These are phyloP conservation scores for Labrus mixtus DNA, from an alignment of 2,113 vertebrate genomes.

Conservation along the genomic window DNA sequence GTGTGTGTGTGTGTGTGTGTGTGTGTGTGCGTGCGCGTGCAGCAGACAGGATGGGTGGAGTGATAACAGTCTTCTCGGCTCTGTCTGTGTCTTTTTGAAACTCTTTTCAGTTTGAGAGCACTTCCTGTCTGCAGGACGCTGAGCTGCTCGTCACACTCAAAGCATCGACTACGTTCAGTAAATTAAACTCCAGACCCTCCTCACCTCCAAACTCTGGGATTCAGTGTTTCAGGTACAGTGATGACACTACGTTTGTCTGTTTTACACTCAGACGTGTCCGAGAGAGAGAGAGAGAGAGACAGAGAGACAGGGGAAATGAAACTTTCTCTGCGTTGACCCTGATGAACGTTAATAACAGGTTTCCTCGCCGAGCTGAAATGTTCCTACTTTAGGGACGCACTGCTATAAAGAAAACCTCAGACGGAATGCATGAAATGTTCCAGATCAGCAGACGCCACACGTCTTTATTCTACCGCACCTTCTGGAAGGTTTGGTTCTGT, in stretches of 20 bases:
- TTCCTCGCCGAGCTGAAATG: not conserved
- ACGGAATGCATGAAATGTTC: conserved; percentile 2
- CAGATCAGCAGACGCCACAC: not conserved
- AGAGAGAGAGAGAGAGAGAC: not conserved
- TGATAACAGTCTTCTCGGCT: conserved; percentile 65
- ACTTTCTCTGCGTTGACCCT: not conserved
- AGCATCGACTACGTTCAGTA: too few species aligned
- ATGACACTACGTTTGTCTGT: too few species aligned
- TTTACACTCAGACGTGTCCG: not conserved
- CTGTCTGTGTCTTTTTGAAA: conserved; percentile 48
- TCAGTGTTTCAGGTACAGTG: too few species aligned
- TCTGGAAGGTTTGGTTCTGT: not conserved
- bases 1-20: conserved; percentile 43
- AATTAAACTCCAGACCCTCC: too few species aligned
- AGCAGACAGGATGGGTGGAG: conserved; percentile 72
- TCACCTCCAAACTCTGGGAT: too few species aligned
- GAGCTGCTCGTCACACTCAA: conserved; percentile 15
- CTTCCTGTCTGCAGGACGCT: conserved; percentile 67
- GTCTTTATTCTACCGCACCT: too few species aligned
- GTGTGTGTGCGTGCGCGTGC: conserved; percentile 29
- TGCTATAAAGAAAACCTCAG: not conserved
- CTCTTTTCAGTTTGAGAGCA: conserved; percentile 35
- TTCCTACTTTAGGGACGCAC: not conserved
- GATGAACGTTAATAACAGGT: not conserved
- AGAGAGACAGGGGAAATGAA: conserved; percentile 32